Conservation (phyloP, 2,888 invertebrate species). For the Timema podura region DNA sequence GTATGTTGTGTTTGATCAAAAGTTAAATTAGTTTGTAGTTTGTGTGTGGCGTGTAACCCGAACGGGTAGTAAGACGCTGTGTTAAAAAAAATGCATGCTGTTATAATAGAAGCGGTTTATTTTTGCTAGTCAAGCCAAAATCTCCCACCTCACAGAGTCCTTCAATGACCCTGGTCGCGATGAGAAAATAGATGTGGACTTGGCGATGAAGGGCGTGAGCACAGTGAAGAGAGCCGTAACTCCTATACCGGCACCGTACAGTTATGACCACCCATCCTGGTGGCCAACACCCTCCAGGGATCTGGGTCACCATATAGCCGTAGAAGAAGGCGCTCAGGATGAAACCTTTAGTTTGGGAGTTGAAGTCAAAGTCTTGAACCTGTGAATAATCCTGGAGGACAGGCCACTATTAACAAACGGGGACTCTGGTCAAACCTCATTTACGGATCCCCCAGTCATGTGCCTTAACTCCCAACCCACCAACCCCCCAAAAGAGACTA, state of each 20-base stretch:
- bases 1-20: too few species aligned
- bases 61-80: too few species aligned
- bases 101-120: not conserved
- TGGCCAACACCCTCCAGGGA: constrained; percentile 80
- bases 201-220: constrained; percentile 75
- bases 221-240: constrained; percentile 75
- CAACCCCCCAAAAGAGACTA: too few species aligned
- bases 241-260: constrained; percentile 67
- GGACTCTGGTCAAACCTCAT: too few species aligned
- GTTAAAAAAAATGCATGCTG: too few species aligned
- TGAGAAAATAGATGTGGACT: constrained; percentile 61
- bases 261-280: constrained; percentile 79
- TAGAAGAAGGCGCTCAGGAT: constrained; percentile 86
- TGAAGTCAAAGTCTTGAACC: constrained; percentile 76
- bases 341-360: constrained; percentile 68
- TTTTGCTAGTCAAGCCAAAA: not conserved
- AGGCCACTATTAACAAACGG: too few species aligned
- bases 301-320: constrained; percentile 76
- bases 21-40: too few species aligned
- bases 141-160: constrained; percentile 71
- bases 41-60: too few species aligned
- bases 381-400: constrained; percentile 40
- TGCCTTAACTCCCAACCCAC: too few species aligned
- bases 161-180: constrained; percentile 69
- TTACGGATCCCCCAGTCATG: too few species aligned